phyloP scores from a whole-genome alignment of 2,888 invertebrate species.

The Diaprepes abbreviatus region DNA sequence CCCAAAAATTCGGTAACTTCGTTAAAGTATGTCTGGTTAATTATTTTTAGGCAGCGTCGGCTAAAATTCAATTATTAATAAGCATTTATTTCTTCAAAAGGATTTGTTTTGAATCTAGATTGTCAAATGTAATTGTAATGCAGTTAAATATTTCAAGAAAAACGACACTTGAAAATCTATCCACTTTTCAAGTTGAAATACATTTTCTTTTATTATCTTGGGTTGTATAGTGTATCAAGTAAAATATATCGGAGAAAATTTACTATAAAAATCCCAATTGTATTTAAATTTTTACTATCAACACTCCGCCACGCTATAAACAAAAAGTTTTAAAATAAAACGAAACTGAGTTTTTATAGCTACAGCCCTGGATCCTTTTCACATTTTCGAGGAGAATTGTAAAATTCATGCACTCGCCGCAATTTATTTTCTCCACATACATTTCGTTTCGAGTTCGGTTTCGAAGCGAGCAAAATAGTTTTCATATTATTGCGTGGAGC shows the following conservation, averaged over 20 bases:
- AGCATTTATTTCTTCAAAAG: too few species aligned
- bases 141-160: too few species aligned
- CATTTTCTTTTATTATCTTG: constrained; percentile 2
- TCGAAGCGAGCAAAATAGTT: constrained; percentile 40
- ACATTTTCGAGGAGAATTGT: constrained; percentile 38
- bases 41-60: too few species aligned
- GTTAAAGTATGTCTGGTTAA: too few species aligned
- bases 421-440: constrained; percentile 46
- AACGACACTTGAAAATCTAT: too few species aligned
- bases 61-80: too few species aligned
- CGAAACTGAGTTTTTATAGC: constrained; percentile 39
- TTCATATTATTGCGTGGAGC: constrained; percentile 39
- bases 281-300: constrained; percentile 42
- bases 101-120: too few species aligned
- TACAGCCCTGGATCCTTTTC: constrained; percentile 31
- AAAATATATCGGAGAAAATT: background rate
- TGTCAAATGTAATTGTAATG: too few species aligned
- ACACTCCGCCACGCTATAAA: constrained; percentile 36
- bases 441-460: constrained; percentile 32
- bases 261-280: constrained; percentile 32
- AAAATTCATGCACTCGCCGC: constrained; percentile 47
- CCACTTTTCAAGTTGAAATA: background rate
- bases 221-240: background rate
- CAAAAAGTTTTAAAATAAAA: constrained; percentile 43
- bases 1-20: too few species aligned